These are phyloP conservation scores for Microctenopoma lineatum DNA, from an alignment of 2,797 vertebrate genomes.

Conservation along the genomic window DNA sequence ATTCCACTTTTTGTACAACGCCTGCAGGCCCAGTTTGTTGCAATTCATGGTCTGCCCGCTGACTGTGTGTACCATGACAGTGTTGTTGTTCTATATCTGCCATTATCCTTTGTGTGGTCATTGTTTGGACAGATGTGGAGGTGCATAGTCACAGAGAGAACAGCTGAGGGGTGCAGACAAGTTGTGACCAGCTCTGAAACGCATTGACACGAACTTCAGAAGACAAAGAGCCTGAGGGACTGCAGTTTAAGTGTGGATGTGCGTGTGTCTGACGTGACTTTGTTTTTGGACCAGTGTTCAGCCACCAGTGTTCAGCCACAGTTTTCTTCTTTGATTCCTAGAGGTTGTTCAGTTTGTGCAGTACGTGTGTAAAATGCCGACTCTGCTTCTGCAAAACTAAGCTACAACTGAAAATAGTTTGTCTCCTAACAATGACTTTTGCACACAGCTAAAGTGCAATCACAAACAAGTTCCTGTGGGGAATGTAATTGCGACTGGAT, in stretches of 20 bases:
- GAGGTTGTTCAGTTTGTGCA: too few species aligned
- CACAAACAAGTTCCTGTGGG: too few species aligned
- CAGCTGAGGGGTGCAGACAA: constrained; percentile 20
- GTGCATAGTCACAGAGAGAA: constrained; percentile 1
- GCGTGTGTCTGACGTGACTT: neutral
- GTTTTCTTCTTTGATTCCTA: neutral
- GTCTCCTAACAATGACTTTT: too few species aligned
- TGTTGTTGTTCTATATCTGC: neutral
- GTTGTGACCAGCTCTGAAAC: constrained; percentile 37
- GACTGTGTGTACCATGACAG: neutral
- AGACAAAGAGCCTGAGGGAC: constrained; percentile 26
- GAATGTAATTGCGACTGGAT: too few species aligned
- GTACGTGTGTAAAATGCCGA: too few species aligned
- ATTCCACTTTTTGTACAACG: neutral
- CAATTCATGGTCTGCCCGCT: neutral
- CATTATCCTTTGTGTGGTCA: neutral
- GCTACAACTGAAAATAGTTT: too few species aligned
- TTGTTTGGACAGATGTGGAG: neutral
- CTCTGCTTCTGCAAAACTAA: too few species aligned
- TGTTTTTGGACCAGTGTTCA: too few species aligned
- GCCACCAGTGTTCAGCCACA: too few species aligned
- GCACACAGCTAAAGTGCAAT: too few species aligned
- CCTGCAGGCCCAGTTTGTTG: constrained; percentile 1
- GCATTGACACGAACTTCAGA: constrained; percentile 15
- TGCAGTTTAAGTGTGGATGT: neutral